phyloP scores from a whole-genome alignment of 2,888 invertebrate genomes.

The Nectonema munidae region DNA sequence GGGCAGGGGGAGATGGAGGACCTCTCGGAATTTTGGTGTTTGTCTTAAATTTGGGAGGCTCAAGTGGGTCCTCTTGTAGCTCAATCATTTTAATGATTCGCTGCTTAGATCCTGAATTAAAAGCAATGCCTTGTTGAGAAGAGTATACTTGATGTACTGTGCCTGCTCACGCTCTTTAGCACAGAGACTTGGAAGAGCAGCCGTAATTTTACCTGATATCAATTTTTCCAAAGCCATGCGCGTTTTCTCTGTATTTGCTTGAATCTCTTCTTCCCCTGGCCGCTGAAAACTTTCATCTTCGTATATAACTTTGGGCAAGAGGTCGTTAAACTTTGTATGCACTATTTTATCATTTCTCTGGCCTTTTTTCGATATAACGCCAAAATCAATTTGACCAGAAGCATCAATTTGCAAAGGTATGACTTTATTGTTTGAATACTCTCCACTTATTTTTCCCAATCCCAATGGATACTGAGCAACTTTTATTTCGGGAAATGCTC shows the following conservation, averaged over 20 bases:
- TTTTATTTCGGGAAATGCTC: constrained; percentile 83
- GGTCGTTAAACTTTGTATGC: constrained; percentile 62
- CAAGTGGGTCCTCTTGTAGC: constrained; percentile 78
- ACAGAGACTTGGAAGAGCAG: constrained; percentile 74
- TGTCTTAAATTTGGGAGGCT: constrained; percentile 78
- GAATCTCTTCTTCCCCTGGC: constrained; percentile 50
- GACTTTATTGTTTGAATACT: constrained; percentile 22
- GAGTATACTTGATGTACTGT: constrained; percentile 74
- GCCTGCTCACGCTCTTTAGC: constrained; percentile 69
- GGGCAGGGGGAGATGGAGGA: constrained; percentile 90
- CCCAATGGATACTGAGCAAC: constrained; percentile 76
- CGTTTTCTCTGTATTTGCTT: constrained; percentile 59
- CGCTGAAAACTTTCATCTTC: constrained; percentile 69
- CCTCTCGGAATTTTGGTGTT: constrained; percentile 95
- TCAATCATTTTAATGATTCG: constrained; percentile 78
- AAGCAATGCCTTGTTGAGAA: constrained; percentile 65
- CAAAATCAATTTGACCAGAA: constrained; percentile 51
- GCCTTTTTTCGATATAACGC: constrained; percentile 65
- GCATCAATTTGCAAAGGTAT: constrained; percentile 41
- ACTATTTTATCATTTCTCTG: constrained; percentile 78
- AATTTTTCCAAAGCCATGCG: constrained; percentile 46
- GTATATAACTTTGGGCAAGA: constrained; percentile 55
- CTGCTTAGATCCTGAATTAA: constrained; percentile 86
- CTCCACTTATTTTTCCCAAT: constrained; percentile 42
- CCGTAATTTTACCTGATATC: constrained; percentile 42